Conservation (phyloP, 2,797 vertebrate species). For the Gallinago stenura region DNA sequence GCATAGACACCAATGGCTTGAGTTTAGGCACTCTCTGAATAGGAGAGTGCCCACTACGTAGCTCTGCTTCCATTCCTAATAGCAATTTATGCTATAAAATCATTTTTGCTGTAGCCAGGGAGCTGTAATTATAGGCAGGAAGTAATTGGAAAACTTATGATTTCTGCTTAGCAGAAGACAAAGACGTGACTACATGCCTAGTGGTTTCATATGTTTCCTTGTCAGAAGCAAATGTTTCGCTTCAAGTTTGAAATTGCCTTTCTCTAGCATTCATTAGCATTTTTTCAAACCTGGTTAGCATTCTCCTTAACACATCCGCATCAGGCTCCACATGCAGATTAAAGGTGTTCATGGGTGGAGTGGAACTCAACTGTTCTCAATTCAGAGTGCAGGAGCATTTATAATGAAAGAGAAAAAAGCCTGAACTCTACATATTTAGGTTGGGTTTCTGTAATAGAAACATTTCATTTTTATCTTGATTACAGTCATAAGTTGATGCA, state of each 20-base stretch:
- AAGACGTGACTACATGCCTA: neutral
- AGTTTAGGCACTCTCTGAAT: neutral
- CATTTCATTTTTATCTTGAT: neutral
- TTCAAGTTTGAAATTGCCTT: slow-evolving; percentile 18
- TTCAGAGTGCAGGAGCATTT: neutral
- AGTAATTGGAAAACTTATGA: slow-evolving; percentile 10
- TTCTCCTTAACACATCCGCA: neutral
- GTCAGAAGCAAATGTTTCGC: slow-evolving; percentile 10
- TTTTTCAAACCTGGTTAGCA: neutral
- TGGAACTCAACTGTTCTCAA: neutral
- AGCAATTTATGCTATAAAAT: slow-evolving; percentile 11
- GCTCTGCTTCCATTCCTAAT: neutral
- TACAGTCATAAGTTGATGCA: fast-evolving
- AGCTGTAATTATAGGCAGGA: slow-evolving; percentile 17
- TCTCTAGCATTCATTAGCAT: neutral
- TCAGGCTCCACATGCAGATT: neutral
- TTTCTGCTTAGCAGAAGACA: neutral
- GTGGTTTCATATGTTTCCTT: neutral
- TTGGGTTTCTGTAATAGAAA: neutral
- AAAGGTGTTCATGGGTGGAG: neutral
- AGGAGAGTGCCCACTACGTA: neutral
- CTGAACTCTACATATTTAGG: neutral
- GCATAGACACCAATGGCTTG: slow-evolving; percentile 19
- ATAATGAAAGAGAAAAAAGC: neutral
- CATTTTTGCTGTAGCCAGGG: neutral